Evolutionary conservation across 2,888 invertebrate species (phyloP).

Genomic region (Camponotus fellah): DNA sequence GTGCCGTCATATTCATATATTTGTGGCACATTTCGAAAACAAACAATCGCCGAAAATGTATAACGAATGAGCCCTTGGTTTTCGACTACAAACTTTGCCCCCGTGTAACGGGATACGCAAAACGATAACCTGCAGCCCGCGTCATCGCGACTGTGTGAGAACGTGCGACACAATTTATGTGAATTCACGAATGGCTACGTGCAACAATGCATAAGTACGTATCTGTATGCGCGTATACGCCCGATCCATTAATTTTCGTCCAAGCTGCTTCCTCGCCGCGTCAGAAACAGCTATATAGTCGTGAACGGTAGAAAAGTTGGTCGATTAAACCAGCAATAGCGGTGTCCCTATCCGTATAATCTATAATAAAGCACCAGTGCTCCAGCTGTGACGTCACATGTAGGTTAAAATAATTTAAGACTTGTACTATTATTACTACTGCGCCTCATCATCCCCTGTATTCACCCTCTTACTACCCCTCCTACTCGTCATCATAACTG

Average conservation of each 20-base stretch:
- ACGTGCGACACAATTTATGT: conserved; percentile 72
- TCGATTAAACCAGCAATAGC: conserved; percentile 73
- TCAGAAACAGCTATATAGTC: conserved; percentile 73
- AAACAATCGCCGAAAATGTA: conserved; percentile 70
- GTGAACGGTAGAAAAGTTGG: conserved; percentile 69
- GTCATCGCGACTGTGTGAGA: conserved; percentile 66
- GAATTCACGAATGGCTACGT: conserved; percentile 66
- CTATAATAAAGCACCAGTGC: conserved; percentile 39
- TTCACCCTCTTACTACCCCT: not conserved
- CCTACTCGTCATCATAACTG: conserved; percentile 9
- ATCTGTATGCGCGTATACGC: conserved; percentile 62
- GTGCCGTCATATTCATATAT: not conserved
- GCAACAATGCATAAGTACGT: conserved; percentile 70
- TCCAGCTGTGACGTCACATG: conserved; percentile 17
- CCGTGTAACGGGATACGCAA: conserved; percentile 55
- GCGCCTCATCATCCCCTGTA: not conserved
- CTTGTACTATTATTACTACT: conserved; percentile 12
- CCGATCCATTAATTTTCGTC: conserved; percentile 77
- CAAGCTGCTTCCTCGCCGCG: conserved; percentile 70
- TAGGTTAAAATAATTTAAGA: conserved; percentile 41
- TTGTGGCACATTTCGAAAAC: conserved; percentile 19
- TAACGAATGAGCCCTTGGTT: conserved; percentile 62
- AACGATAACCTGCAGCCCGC: conserved; percentile 62
- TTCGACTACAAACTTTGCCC: conserved; percentile 62
- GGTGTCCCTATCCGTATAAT: conserved; percentile 46